Conservation (phyloP, 2,113 vertebrate genomes). For the Lepidothrix coronata region DNA sequence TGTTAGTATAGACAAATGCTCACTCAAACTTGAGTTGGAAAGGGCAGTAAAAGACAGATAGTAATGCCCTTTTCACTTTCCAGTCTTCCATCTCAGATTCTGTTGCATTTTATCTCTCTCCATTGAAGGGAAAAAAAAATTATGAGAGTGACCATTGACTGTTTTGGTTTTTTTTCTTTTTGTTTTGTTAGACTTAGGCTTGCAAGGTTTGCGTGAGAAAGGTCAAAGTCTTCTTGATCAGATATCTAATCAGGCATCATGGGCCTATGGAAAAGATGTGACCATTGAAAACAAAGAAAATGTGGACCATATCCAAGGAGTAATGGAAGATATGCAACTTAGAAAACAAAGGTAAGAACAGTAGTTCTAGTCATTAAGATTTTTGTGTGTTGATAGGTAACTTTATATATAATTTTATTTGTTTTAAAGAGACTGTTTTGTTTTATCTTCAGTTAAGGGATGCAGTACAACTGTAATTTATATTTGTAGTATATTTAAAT, state of each 20-base stretch:
- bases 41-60: neutral
- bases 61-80: neutral
- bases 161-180: neutral
- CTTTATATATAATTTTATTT: neutral
- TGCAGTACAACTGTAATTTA: neutral
- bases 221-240: conserved; percentile 91
- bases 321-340: conserved; percentile 99
- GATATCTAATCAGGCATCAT: conserved; percentile 88
- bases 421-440: neutral
- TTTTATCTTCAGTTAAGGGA: neutral
- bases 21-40: neutral
- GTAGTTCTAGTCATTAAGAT: neutral
- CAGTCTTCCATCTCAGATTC: neutral
- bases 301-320: conserved; percentile 90
- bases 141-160: neutral
- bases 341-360: conserved; percentile 90
- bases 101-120: neutral
- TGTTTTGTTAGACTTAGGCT: conserved; percentile 73
- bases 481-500: neutral
- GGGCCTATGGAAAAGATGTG: conserved; percentile 88
- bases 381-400: neutral
- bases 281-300: conserved; percentile 92
- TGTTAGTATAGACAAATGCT: neutral
- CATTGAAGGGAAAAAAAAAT: neutral
- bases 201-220: conserved; percentile 90